Conservation (phyloP, 2,888 invertebrate genomes). For the Nomada fucata region DNA sequence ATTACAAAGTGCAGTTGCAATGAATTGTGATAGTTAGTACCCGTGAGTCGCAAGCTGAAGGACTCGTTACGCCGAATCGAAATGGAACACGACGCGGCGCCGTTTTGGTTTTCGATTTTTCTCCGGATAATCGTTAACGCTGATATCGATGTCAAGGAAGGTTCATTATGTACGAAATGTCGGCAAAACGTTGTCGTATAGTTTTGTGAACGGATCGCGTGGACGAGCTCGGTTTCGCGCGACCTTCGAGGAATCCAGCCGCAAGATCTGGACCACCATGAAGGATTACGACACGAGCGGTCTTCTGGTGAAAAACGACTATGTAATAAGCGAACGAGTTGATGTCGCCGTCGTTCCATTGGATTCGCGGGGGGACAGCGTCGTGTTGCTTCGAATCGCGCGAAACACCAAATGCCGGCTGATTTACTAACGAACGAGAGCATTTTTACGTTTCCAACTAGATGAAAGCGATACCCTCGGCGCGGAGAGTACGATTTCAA, state of each 20-base stretch:
- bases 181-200: conserved; percentile 37
- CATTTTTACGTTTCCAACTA: too few species aligned
- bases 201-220: conserved; percentile 56
- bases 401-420: not conserved
- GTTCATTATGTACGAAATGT: conserved; percentile 23
- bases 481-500: too few species aligned
- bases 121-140: conserved; percentile 8
- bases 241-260: conserved; percentile 66
- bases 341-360: conserved; percentile 22
- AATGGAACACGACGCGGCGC: not conserved
- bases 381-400: conserved; percentile 11
- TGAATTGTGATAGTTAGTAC: too few species aligned
- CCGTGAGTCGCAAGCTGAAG: not conserved
- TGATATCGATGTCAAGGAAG: conserved; percentile 45
- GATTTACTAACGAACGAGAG: not conserved
- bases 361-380: conserved; percentile 5
- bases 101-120: conserved; percentile 4
- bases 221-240: conserved; percentile 58
- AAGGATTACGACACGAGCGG: conserved; percentile 67
- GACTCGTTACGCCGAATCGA: not conserved
- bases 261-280: conserved; percentile 72
- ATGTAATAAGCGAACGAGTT: conserved; percentile 53
- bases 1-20: too few species aligned
- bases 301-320: conserved; percentile 52
- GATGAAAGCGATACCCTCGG: too few species aligned